These are phyloP conservation scores for Chrysochloris asiatica DNA, from an alignment of 2,113 vertebrate species.

Conservation along the genomic window DNA sequence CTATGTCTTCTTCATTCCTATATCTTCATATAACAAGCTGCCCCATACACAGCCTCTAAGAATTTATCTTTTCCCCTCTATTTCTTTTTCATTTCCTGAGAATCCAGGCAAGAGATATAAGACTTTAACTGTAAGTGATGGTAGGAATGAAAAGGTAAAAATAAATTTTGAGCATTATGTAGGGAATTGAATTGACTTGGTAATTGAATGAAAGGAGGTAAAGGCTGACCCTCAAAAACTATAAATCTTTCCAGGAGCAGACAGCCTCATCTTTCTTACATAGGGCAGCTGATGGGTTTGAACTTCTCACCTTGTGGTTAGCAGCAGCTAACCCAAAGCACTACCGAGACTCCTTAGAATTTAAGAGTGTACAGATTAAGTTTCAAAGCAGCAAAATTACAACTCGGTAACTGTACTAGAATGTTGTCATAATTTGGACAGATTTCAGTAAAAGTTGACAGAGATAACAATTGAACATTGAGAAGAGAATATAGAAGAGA, in stretches of 20 bases:
- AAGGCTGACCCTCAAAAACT: background rate
- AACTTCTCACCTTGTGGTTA: too few relatives aligned
- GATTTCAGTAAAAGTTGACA: conserved; percentile 71
- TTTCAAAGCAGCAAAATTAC: conserved; percentile 78
- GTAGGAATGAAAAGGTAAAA: background rate
- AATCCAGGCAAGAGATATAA: conserved; percentile 12
- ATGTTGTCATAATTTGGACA: conserved; percentile 79
- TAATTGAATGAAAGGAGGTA: background rate
- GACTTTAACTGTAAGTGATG: background rate
- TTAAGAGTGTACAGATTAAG: conserved; percentile 69
- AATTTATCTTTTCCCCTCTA: background rate
- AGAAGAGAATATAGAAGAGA: background rate
- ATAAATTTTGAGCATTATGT: conserved; percentile 5
- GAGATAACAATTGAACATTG: background rate
- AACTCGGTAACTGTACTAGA: conserved; percentile 80
- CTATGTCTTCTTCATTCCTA: background rate
- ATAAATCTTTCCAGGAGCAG: background rate
- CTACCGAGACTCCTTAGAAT: background rate
- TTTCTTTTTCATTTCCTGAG: conserved; percentile 44
- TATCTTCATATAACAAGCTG: background rate
- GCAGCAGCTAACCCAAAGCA: too few relatives aligned
- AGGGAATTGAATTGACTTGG: background rate
- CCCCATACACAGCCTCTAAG: background rate
- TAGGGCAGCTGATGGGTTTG: too few relatives aligned
- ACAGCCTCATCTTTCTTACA: too few relatives aligned